Percentiles rank a stretch among this genome's conserved stretches.
These are phyloP conservation scores for Hyles vespertilio DNA, from an alignment of 1,140 invertebrate species.

Conservation along the genomic window DNA sequence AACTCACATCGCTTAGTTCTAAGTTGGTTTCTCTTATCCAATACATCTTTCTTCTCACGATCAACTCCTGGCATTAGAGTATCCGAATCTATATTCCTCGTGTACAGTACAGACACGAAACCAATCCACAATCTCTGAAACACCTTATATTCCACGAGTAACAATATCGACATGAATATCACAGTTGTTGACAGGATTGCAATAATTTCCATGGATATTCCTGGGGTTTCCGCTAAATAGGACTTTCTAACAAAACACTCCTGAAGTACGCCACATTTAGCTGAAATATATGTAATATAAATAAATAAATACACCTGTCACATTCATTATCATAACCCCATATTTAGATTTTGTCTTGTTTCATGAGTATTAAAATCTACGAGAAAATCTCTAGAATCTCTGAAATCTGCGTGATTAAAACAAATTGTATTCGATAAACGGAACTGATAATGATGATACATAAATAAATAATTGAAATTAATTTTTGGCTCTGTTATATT, in stretches of 20 bases:
- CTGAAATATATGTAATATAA: conserved; percentile 25
- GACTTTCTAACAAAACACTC: conserved; percentile 41
- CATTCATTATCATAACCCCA: too few relatives aligned
- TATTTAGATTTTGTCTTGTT: too few relatives aligned
- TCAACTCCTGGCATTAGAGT: conserved; percentile 21
- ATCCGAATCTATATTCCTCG: conserved; percentile 5
- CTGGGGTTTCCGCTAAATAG: conserved; percentile 30
- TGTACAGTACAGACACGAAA: background rate
- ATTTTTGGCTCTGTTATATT: too few relatives aligned
- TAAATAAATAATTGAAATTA: too few relatives aligned
- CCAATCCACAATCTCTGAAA: conserved; percentile 28
- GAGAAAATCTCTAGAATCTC: too few relatives aligned
- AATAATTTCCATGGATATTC: conserved; percentile 40
- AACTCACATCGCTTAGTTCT: conserved; percentile 25
- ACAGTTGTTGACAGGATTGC: conserved; percentile 34
- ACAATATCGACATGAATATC: conserved; percentile 33
- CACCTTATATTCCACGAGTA: conserved; percentile 50
- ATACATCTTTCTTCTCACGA: conserved; percentile 35
- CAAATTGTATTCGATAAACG: too few relatives aligned
- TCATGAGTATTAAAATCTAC: too few relatives aligned
- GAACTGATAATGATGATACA: too few relatives aligned
- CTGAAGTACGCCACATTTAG: conserved; percentile 58
- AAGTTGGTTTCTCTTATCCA: conserved; percentile 33
- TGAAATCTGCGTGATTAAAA: too few relatives aligned
- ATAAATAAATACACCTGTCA: background rate